A percentile compares a stretch with the other conserved stretches of the same genome.
Conservation (phyloP, 2,113 vertebrate species). For the Pseudolaguvia tuberculata region DNA sequence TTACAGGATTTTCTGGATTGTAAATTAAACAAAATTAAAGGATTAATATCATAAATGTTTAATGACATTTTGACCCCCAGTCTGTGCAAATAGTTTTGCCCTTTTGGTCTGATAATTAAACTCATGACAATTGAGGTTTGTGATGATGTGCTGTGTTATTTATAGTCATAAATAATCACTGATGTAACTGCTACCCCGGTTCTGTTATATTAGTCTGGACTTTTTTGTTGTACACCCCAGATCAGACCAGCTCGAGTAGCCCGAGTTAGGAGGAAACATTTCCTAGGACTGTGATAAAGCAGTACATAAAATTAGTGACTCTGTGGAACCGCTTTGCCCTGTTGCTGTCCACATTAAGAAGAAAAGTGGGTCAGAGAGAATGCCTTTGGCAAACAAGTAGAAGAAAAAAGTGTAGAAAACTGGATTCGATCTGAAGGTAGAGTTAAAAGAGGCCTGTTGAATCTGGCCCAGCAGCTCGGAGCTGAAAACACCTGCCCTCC, state of each 20-base stretch:
- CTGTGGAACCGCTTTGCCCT: no score
- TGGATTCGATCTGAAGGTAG: constrained; percentile 17
- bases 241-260: not conserved
- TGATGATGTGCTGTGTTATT: not conserved
- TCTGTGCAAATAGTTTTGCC: no score
- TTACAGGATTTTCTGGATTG: no score
- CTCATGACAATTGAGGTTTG: not conserved
- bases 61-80: no score
- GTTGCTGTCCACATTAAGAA: constrained; percentile 10
- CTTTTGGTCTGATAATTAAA: not conserved
- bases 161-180: not conserved
- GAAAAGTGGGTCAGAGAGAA: constrained; percentile 36
- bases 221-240: not conserved
- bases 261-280: not conserved
- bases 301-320: constrained; percentile 30
- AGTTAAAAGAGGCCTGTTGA: constrained; percentile 36
- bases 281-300: not conserved
- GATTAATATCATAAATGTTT: no score
- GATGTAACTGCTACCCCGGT: not conserved
- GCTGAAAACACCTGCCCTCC: constrained; percentile 4
- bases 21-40: no score
- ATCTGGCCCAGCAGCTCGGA: constrained; percentile 38
- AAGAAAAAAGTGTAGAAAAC: not conserved
- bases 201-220: not conserved
- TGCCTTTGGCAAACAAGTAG: constrained; percentile 40